Evolutionary conservation across 2,888 invertebrate species (phyloP).

Genomic region (Pediacus dermestoides): DNA sequence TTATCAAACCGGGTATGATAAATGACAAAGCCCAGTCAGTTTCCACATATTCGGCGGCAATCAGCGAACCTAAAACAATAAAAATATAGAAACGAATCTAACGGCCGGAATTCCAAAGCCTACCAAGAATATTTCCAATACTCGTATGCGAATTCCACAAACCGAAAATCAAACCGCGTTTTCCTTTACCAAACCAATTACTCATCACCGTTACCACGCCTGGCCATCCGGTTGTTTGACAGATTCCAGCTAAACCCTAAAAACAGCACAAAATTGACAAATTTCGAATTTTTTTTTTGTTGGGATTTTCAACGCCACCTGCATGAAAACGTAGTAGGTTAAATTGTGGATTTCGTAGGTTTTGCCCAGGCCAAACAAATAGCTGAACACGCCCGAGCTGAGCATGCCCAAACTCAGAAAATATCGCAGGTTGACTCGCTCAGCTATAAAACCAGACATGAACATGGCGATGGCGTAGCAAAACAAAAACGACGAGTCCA

Average conservation of each 20-base stretch:
- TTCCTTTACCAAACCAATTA: conserved; percentile 95
- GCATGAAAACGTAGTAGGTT: conserved; percentile 77
- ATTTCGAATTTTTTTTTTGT: not conserved
- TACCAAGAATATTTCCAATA: conserved; percentile 88
- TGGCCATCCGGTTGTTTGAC: conserved; percentile 95
- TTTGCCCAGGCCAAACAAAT: conserved; percentile 84
- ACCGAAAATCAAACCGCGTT: conserved; percentile 88
- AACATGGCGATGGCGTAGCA: conserved; percentile 94
- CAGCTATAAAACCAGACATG: conserved; percentile 83
- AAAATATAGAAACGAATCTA: not conserved
- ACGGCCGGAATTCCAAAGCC: not conserved
- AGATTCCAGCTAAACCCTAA: conserved; percentile 76
- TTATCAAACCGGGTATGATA: conserved; percentile 83
- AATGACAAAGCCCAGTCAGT: conserved; percentile 88
- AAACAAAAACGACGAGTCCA: conserved; percentile 90
- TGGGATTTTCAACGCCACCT: conserved; percentile 55
- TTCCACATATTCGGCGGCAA: conserved; percentile 84
- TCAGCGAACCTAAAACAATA: conserved; percentile 60
- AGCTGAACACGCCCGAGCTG: conserved; percentile 78
- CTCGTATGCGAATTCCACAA: conserved; percentile 98
- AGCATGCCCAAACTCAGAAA: conserved; percentile 92
- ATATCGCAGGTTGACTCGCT: conserved; percentile 84
- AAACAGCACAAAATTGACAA: conserved; percentile 16
- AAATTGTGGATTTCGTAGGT: conserved; percentile 77
- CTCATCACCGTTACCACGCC: conserved; percentile 90